Base-by-base conservation (phyloP, 2,797 vertebrate genomes). In the Kryptolebias ocellatus region DNA sequence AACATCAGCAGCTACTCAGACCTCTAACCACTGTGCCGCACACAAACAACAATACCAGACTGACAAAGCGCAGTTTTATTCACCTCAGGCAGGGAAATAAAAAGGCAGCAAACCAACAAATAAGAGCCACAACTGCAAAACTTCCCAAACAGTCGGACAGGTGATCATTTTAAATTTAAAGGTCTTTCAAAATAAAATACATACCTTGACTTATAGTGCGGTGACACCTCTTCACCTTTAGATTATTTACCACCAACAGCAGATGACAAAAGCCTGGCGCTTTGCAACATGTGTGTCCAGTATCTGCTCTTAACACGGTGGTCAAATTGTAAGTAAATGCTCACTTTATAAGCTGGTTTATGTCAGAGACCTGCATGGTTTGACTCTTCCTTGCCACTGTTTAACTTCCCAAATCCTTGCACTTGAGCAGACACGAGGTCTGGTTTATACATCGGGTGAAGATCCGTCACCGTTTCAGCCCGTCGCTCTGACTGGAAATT, bases 401-500 rank as follows among this genome's bases (percentile, higher is more conserved):
- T 59, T 49, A 34, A 60, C 34, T 29, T 16, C 62, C 4, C 29
- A 65, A 61, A 67, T 45, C 28, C 53, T 24, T 52, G 29, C 39
- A 64, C 44, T 7, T 16, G 6, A 60, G 9, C 60, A 49, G 45
- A 47, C 29, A 51, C 6, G 49, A 20, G 16, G 27, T 46, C 3
- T 10, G n/a, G 47, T 29, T 27, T 18, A 69, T 53, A 28, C 20
- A 63, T 28, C 50, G 27, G 4, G 18, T 60, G 27, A 67, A 16
- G 16, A 12, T 52, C 50, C 58, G 28, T 6, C 9, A 1, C 34
- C 53, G 51, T 54, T 74, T 62, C 34, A 70, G 49, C 59, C 34
- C 14, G 9, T 12, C 3, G 24, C 31, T 60, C 53, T 51, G 16
- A 69, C n/a, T 47, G 52, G 47, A 76, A 81, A 70, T 6, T 44